Evolutionary conservation across 2,888 invertebrate genomes (phyloP), one percentile per base, ranked within the genome.

Genomic region (Catocala nupta): DNA sequence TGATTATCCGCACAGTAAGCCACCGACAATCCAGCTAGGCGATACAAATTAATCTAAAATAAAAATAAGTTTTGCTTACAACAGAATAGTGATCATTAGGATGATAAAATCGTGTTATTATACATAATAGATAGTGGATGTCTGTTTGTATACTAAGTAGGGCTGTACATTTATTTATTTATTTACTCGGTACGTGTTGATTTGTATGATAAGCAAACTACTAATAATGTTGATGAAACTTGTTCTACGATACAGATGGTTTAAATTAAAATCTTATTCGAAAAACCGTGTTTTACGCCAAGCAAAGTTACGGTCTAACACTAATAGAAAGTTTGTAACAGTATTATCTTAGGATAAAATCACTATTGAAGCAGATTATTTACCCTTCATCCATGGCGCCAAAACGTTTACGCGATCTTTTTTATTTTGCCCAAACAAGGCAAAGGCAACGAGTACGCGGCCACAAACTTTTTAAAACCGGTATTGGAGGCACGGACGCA

Each of bases 11-110:
- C 86, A 82, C 80, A 75, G 81, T 75, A 85, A 86, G 83, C 86
- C 83, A 82, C 86, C 84, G 77, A 77, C 78, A 25, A 76, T 78
- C 79, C 80, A 65, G 81, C 84, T 88, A 90, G 75, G 76, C 78
- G 81, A 81, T 70, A 78, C 71, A 80, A 84, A 82, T 74, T 71
- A 81, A 90, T 90, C 91, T 90, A 90, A 87, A 91, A 90, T 84
- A 85, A 87, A 83, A 82, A 72, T 65, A 71, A 59, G 4, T 73
- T 74, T 63, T 13, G 51, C 55, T 65, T 71, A 74, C 63, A 71
- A 43, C 49, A 42, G 68, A 70, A 68, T 57, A 56, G 49, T 63
- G 44, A 64, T 61, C 64, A 70, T 65, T 50, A 69, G 60, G 63
- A 16, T 63, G 68, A 74, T 74, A 74, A 63, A 55, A 75, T 78